phyloP scores from a whole-genome alignment of 2,888 invertebrate species.

The Lydus trimaculatus region DNA sequence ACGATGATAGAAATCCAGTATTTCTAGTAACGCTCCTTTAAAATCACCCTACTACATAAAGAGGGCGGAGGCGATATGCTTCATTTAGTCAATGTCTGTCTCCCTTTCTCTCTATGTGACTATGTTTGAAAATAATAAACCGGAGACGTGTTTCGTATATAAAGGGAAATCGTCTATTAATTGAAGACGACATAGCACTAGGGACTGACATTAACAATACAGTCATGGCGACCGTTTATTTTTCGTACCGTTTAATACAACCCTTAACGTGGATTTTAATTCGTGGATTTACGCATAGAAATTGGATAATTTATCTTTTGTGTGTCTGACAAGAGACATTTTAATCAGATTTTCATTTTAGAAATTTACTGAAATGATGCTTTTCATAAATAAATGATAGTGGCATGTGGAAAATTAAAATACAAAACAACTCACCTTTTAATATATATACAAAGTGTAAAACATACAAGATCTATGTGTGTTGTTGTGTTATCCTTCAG shows the following conservation, averaged over 20 bases:
- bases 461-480: background rate
- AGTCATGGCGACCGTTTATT: conserved; percentile 29
- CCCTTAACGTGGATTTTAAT: conserved; percentile 33
- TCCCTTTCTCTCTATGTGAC: background rate
- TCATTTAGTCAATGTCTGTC: conserved; percentile 35
- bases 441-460: background rate
- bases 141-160: conserved; percentile 40
- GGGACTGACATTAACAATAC: conserved; percentile 26
- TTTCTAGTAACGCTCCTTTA: background rate
- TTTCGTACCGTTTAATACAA: conserved; percentile 27
- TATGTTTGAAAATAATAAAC: conserved; percentile 44
- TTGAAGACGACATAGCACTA: conserved; percentile 30
- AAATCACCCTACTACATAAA: conserved; percentile 3
- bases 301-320: conserved; percentile 31
- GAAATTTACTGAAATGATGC: background rate
- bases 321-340: conserved; percentile 13
- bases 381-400: background rate
- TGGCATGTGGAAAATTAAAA: background rate
- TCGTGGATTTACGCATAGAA: conserved; percentile 30
- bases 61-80: conserved; percentile 26
- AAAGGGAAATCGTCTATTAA: conserved; percentile 39
- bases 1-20: background rate
- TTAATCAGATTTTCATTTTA: conserved; percentile 18
- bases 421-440: background rate
- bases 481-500: background rate